Conservation (phyloP, 2,888 invertebrate species). For the Oscheius sp. region DNA sequence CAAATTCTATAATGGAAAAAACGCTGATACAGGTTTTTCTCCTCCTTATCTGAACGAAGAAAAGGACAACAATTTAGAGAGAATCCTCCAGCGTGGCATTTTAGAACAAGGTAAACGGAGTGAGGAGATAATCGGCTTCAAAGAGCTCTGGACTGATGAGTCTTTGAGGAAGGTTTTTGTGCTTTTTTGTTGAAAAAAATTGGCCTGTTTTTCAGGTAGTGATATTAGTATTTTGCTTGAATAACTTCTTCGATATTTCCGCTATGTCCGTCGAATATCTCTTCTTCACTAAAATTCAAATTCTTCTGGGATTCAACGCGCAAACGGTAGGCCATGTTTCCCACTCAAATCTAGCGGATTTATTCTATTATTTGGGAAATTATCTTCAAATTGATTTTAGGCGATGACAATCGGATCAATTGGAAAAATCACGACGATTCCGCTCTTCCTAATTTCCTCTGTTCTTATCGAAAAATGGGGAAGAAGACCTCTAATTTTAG, state of each 20-base stretch:
- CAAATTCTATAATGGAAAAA: constrained; percentile 6
- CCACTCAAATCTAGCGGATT: not conserved
- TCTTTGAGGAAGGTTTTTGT: constrained; percentile 1
- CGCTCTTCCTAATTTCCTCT: not conserved
- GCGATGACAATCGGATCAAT: constrained; percentile 5
- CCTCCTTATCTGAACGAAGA: not conserved
- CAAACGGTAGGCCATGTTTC: not conserved
- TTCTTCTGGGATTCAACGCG: not conserved
- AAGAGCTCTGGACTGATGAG: constrained; percentile 8
- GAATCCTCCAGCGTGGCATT: not conserved
- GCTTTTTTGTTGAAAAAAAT: not conserved
- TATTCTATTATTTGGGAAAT: not conserved
- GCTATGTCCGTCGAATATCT: not conserved
- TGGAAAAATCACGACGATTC: not conserved
- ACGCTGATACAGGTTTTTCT: not conserved
- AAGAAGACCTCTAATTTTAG: not conserved
- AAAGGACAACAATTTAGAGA: not conserved
- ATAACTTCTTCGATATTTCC: not conserved
- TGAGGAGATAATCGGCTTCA: not conserved
- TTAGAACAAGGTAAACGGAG: not conserved
- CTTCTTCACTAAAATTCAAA: not conserved
- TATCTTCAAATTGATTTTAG: not conserved
- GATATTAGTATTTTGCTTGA: not conserved
- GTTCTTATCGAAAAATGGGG: not conserved
- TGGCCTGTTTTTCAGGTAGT: not conserved